Conservation (phyloP, 2,888 invertebrate species). For the Xanthostigma xanthostigma region DNA sequence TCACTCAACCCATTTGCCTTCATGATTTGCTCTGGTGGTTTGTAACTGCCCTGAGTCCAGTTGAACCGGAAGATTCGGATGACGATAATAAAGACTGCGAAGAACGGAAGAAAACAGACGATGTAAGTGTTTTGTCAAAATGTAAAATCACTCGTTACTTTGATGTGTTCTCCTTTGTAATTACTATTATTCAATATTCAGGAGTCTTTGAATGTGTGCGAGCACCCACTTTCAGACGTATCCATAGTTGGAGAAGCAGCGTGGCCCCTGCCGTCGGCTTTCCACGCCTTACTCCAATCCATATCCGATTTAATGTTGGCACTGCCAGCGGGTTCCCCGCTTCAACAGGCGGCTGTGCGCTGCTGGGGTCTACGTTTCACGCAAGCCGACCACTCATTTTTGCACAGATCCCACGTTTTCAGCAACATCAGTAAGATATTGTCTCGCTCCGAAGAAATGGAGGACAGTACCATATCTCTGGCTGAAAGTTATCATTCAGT, state of each 20-base stretch:
- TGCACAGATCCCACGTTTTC: constrained; percentile 70
- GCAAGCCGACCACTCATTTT: constrained; percentile 76
- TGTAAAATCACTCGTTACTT: neutral
- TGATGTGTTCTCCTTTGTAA: neutral
- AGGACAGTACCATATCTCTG: constrained; percentile 39
- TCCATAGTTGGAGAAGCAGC: constrained; percentile 57
- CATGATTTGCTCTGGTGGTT: constrained; percentile 98
- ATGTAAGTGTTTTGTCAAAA: constrained; percentile 17
- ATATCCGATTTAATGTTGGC: constrained; percentile 84
- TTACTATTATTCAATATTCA: constrained; percentile 16
- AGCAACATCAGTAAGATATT: constrained; percentile 92
- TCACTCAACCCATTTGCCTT: constrained; percentile 79
- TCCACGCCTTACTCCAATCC: constrained; percentile 79
- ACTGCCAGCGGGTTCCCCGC: constrained; percentile 71
- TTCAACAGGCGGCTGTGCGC: constrained; percentile 82
- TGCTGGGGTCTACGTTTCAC: constrained; percentile 88
- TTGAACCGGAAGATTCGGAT: constrained; percentile 33
- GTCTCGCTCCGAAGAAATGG: constrained; percentile 78
- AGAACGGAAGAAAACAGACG: constrained; percentile 27
- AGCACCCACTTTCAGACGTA: constrained; percentile 68
- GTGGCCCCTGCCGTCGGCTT: constrained; percentile 41
- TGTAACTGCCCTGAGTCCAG: constrained; percentile 63
- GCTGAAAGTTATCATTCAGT: constrained; percentile 40
- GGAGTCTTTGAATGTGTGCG: constrained; percentile 44
- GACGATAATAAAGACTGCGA: constrained; percentile 34